Percentiles rank a stretch among this genome's conserved stretches.
phyloP scores from a whole-genome alignment of 2,113 vertebrate species.

The Tonatia bakeri region DNA sequence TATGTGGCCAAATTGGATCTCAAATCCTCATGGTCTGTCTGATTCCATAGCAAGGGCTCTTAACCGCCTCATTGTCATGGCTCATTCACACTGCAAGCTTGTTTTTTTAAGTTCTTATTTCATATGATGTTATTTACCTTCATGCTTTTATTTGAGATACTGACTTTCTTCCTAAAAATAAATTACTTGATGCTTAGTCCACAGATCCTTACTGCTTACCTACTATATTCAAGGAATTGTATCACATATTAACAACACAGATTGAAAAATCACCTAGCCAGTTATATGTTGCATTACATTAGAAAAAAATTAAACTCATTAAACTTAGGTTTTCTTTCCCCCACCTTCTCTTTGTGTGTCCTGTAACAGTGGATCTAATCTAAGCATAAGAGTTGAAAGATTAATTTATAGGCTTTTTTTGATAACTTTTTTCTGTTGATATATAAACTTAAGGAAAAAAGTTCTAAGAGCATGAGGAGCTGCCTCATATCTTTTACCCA shows the following conservation, averaged over 20 bases:
- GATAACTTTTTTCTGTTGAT: not conserved
- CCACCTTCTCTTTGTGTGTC: not conserved
- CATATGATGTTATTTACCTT: not conserved
- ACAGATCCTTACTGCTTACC: not conserved
- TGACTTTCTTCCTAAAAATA: slow-evolving; percentile 4
- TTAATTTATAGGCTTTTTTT: not conserved
- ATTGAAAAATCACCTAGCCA: not conserved
- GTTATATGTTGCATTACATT: not conserved
- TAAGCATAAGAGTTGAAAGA: not conserved
- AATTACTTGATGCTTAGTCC: not conserved
- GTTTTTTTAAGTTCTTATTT: not conserved
- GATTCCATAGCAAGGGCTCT: not conserved
- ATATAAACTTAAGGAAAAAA: not conserved
- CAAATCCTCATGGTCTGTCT: not conserved
- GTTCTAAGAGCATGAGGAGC: not conserved
- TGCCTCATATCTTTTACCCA: not conserved
- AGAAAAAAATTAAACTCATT: slow-evolving; percentile 30
- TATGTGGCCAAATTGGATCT: not conserved
- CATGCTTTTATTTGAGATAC: not conserved
- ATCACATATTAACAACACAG: not conserved
- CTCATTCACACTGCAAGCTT: not conserved
- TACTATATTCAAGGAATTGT: not conserved
- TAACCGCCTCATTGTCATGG: not conserved
- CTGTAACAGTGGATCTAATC: not conserved
- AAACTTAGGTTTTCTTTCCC: not conserved